A percentile compares a stretch with the other conserved stretches of the same genome.
These are phyloP conservation scores for Indri indri DNA, from an alignment of 2,113 vertebrate species.

Conservation along the genomic window DNA sequence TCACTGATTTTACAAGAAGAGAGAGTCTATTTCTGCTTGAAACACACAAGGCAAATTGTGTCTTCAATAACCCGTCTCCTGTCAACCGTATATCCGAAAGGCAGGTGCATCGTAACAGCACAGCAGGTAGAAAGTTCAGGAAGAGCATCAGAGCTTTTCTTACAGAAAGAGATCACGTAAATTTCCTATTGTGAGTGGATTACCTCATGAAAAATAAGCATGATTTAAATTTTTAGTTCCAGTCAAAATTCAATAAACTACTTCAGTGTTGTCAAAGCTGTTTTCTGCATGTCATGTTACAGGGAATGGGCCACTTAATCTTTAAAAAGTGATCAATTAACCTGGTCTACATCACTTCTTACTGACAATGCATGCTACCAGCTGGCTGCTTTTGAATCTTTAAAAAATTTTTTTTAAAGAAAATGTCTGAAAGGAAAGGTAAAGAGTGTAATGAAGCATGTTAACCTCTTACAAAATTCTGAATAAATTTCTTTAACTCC, in stretches of 20 bases:
- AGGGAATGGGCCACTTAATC: constrained; percentile 66
- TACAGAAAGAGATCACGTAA: constrained; percentile 28
- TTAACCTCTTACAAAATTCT: constrained; percentile 54
- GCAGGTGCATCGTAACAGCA: constrained; percentile 60
- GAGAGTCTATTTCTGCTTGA: constrained; percentile 45
- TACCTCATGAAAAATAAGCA: constrained; percentile 61
- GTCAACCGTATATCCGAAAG: background rate
- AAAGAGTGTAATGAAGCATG: constrained; percentile 54
- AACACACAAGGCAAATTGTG: background rate
- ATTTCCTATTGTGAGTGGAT: constrained; percentile 70
- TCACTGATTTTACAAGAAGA: background rate
- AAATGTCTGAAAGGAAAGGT: constrained; percentile 60
- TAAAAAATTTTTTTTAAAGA: background rate
- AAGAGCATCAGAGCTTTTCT: constrained; percentile 51
- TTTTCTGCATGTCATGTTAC: constrained; percentile 49
- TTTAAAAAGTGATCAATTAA: constrained; percentile 73
- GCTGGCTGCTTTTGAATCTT: constrained; percentile 46
- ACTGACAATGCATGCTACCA: constrained; percentile 40
- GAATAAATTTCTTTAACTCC: constrained; percentile 52
- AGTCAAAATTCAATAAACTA: constrained; percentile 54
- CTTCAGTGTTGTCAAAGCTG: constrained; percentile 45
- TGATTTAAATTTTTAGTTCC: constrained; percentile 71
- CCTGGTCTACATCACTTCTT: constrained; percentile 18
- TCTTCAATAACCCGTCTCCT: background rate
- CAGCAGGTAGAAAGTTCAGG: constrained; percentile 32